Base-by-base conservation (phyloP, 2,888 invertebrate genomes). In the Diplolepis rosae region DNA sequence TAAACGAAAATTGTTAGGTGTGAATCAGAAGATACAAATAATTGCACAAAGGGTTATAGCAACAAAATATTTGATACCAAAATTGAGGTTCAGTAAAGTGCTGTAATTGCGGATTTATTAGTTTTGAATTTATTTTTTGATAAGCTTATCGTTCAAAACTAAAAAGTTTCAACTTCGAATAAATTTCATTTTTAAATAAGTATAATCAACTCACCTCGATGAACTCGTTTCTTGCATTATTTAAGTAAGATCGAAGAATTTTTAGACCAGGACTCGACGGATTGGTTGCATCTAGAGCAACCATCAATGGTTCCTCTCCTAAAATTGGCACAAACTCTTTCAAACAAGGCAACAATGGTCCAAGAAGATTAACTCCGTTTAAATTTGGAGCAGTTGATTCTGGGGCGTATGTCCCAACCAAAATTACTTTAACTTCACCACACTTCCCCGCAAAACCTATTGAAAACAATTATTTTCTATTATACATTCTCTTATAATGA, bases 361-460 rank as follows among this genome's bases (percentile, higher is more conserved):
- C 85, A 4, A 88, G 79, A 71, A 87, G 82, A 78, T 80, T 85
- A 30, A 83, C 77, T 54, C 84, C 83, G 71, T 83, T 88, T 28
- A 84, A 79, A 74, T 86, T 87, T 24, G 84, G 80, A 52, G 83
- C 81, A 65, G 84, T 77, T 30, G 88, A 84, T 74, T 89, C 88
- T 28, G 88, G 88, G 24, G 88, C 88, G 66, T 89, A 87, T 54
- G 88, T 89, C 27, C 88, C 88, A n/a, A 89, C 85, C 66, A 89
- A 78, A 66, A 88, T 88, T 22, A 89, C 84, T 79, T 85, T 86
- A 27, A 88, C 74, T 66, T 88, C 88, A 13, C 79, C 79, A 65
- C 83, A 87, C 75, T 84, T 89, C 27, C 88, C 88, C 32, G 85
- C 87, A 77, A 88, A 88, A 65, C 88, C 88, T 87, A 69, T 11